Conservation (phyloP, 1,140 invertebrate species). For the Ditylenchus dipsaci region DNA sequence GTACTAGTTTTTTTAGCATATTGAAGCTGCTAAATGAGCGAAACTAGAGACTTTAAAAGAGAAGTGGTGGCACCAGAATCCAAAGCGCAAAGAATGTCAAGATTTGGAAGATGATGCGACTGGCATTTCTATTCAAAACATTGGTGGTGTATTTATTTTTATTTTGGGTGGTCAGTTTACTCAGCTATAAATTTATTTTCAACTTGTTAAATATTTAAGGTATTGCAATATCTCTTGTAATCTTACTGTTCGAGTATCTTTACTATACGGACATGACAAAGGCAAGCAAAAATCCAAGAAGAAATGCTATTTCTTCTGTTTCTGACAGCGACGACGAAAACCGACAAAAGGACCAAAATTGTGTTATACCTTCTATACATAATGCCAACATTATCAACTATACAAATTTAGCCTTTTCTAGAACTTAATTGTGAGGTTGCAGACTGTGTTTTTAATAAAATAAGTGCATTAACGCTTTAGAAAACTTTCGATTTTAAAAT, state of each 20-base stretch:
- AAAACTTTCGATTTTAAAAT: too few species aligned
- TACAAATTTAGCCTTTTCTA: not conserved
- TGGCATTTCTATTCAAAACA: conserved; percentile 88
- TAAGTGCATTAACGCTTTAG: too few species aligned
- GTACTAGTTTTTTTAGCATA: conserved; percentile 67
- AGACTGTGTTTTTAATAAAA: too few species aligned
- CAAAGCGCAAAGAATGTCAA: conserved; percentile 72
- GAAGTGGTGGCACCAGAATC: conserved; percentile 88
- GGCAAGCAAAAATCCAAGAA: not conserved
- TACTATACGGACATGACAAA: conserved; percentile 66
- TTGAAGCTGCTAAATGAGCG: conserved; percentile 84
- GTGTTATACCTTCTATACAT: not conserved
- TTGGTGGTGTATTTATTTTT: conserved; percentile 86
- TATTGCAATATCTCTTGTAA: conserved; percentile 81
- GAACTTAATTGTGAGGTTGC: too few species aligned
- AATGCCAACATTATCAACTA: not conserved
- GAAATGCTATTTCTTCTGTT: not conserved
- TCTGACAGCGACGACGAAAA: not conserved
- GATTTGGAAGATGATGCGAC: conserved; percentile 84
- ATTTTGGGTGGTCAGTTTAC: not conserved
- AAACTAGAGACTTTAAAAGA: conserved; percentile 85
- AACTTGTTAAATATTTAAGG: too few species aligned
- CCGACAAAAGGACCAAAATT: not conserved
- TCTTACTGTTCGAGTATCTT: conserved; percentile 88
- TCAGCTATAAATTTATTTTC: too few species aligned